Conservation (phyloP, 1,140 invertebrate species). For the Heliconius hewitsoni region DNA sequence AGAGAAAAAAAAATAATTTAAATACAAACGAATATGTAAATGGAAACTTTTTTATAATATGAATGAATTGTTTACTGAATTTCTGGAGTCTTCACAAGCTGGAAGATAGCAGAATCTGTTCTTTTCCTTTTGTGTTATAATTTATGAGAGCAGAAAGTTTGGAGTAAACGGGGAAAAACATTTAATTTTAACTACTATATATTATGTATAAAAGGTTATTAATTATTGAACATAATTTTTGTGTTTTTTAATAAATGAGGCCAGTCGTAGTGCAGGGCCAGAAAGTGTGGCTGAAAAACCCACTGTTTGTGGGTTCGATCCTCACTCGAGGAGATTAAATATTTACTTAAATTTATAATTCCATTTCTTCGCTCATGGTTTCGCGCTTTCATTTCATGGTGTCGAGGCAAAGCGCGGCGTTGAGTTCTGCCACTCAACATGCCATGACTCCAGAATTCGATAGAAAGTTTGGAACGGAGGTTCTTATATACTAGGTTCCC, state of each 20-base stretch:
- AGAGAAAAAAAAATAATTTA: neutral
- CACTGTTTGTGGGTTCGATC: too few relatives aligned
- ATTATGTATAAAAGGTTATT: neutral
- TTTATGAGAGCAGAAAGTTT: conserved; percentile 8
- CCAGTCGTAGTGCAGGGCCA: too few relatives aligned
- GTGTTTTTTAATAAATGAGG: neutral
- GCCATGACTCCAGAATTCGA: too few relatives aligned
- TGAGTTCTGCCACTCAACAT: too few relatives aligned
- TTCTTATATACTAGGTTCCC: too few relatives aligned
- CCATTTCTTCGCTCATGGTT: too few relatives aligned
- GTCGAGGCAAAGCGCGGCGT: too few relatives aligned
- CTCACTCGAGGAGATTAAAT: too few relatives aligned
- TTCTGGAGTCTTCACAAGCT: conserved; percentile 6
- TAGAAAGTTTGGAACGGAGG: too few relatives aligned
- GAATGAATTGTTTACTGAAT: conserved; percentile 6
- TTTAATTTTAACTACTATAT: conserved; percentile 3
- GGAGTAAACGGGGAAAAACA: neutral
- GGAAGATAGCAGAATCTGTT: conserved; percentile 13
- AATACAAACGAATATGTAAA: neutral
- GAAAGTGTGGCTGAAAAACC: too few relatives aligned
- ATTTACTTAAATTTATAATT: too few relatives aligned
- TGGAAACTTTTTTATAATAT: neutral
- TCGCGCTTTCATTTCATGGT: too few relatives aligned
- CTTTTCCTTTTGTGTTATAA: conserved; percentile 13
- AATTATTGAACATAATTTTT: neutral